These are phyloP conservation scores for Patiria miniata DNA, from an alignment of 35 echinoderm and acorn worm genomes.

Conservation along the genomic window DNA sequence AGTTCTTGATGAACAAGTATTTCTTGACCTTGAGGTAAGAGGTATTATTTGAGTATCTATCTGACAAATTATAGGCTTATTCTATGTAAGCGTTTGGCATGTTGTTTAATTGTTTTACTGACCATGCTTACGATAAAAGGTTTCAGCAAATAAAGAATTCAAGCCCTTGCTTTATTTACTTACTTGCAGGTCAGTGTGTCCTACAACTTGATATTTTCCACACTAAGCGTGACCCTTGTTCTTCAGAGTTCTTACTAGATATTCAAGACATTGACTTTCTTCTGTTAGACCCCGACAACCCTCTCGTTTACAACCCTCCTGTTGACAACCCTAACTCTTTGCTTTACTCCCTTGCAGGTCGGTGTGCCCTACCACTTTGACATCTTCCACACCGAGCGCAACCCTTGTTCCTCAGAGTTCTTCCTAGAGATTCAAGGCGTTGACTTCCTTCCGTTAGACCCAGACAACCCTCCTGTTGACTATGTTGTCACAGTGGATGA, in stretches of 20 bases:
- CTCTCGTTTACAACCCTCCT: conserved; percentile 69
- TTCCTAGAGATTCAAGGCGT: conserved; percentile 67
- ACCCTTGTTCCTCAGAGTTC: conserved; percentile 77
- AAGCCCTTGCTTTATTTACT: neutral
- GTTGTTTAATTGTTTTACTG: too few species aligned
- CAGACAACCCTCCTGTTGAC: conserved; percentile 71
- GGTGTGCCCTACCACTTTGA: conserved; percentile 71
- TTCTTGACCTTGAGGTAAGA: conserved; percentile 73
- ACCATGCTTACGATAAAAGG: too few species aligned
- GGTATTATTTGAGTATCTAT: too few species aligned
- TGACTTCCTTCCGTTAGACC: conserved; percentile 44
- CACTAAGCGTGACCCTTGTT: conserved; percentile 61
- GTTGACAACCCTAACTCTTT: too few species aligned
- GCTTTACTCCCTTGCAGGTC: neutral
- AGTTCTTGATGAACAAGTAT: conserved; percentile 52
- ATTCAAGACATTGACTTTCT: conserved; percentile 54
- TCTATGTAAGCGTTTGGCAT: too few species aligned
- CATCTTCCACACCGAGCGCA: conserved; percentile 63
- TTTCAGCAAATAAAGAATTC: too few species aligned
- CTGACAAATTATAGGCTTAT: too few species aligned
- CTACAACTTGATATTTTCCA: conserved; percentile 71
- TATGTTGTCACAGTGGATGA: conserved; percentile 63
- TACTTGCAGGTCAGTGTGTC: conserved; percentile 35
- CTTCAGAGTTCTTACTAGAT: conserved; percentile 75
- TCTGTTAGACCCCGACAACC: conserved; percentile 48